Evolutionary conservation across 2,888 invertebrate species (phyloP), one percentile per base, ranked within the genome.

Genomic region (Ormyrus labotus): DNA sequence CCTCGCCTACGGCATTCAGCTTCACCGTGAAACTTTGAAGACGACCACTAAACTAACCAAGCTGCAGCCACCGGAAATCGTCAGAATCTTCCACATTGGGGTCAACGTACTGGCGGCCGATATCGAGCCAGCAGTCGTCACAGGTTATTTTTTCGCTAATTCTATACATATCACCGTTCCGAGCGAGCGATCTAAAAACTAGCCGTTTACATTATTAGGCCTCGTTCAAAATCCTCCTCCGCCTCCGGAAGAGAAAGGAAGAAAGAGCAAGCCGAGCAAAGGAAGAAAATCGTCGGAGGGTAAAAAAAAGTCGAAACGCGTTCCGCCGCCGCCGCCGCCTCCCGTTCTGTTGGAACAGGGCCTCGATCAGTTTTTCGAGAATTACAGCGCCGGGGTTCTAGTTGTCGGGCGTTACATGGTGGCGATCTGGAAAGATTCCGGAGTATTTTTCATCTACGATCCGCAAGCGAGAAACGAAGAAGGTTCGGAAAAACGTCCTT

Each of bases 381-480:
- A 83, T 0, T 88, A 90, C 83, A 85, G 86, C 0, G 89, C 90
- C 0, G 90, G 90, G 0, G 82, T 90, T 65, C 58, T 90, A 7
- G 82, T 85, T 0, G 85, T 85, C 5, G 88, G 87, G 55, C 84
- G 86, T 11, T 86, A 47, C 7, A 87, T 87, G 84, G 79, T 85
- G 0, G 86, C 89, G 3, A 84, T 90, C 34, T 90, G 90, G 90
- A 87, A 84, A 58, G 87, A 89, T 51, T 84, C 85, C 11, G 89
- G 90, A 0, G 84, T 90, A 0, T 90, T 87, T 68, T 90, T 90
- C 73, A 85, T 87, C 84, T 90, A 87, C 81, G 88, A 89, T 78
- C 86, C 90, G 4, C 85, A 85, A 34, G 82, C 86, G 0, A 80
- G 85, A 3, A 87, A 83, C 45, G 82, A 86, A 5, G 82, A 85